phyloP scores from a whole-genome alignment of 2,113 vertebrate species.

The Todiramphus chloris region DNA sequence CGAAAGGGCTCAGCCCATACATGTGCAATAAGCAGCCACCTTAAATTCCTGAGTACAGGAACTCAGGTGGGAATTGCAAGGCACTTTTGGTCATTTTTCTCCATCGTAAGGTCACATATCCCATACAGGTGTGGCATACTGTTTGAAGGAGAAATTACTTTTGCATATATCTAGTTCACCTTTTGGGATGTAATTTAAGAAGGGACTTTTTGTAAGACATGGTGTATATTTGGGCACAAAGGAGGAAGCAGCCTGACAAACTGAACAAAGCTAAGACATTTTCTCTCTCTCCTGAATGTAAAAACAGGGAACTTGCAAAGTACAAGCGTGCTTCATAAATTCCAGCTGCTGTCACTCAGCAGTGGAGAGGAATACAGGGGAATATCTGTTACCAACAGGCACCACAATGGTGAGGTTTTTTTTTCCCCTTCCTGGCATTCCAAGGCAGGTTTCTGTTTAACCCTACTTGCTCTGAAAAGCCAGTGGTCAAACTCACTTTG shows the following conservation, averaged over 20 bases:
- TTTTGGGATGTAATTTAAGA: conserved; percentile 59
- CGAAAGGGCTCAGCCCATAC: not conserved
- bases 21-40: not conserved
- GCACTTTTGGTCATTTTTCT: conserved; percentile 38
- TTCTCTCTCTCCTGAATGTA: conserved; percentile 43
- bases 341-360: conserved; percentile 59
- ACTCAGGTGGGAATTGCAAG: conserved; percentile 10
- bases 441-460: not conserved
- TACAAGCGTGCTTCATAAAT: conserved; percentile 56
- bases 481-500: not conserved
- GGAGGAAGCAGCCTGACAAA: conserved; percentile 54
- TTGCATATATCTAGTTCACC: conserved; percentile 14
- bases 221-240: not conserved
- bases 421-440: not conserved
- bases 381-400: conserved; percentile 54
- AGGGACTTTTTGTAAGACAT: conserved; percentile 9
- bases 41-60: not conserved
- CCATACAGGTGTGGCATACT: conserved; percentile 31
- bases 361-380: not conserved
- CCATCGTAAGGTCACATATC: conserved; percentile 20
- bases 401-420: not conserved
- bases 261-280: conserved; percentile 40
- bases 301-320: conserved; percentile 47
- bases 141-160: conserved; percentile 42
- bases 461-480: not conserved